These are phyloP conservation scores for Heliangelus exortis DNA, from an alignment of 2,797 vertebrate genomes.

Conservation along the genomic window DNA sequence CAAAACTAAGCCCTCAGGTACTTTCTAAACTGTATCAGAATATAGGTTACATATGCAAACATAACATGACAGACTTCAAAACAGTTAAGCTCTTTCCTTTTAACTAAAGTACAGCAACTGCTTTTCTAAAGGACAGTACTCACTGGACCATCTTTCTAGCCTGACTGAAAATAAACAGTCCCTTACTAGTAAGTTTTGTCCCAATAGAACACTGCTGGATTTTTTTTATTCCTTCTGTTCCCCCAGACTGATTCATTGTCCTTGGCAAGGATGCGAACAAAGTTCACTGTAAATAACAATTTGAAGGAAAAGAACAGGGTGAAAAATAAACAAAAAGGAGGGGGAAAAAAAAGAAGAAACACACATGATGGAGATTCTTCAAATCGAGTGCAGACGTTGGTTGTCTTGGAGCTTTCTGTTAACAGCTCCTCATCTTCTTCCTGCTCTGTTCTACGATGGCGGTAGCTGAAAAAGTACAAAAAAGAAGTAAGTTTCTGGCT, in stretches of 20 bases:
- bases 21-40: neutral
- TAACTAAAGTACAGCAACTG: neutral
- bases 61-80: neutral
- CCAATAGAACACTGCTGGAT: accelerated
- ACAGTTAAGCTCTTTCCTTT: neutral
- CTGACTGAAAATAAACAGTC: neutral
- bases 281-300: neutral
- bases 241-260: neutral
- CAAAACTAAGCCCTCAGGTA: neutral
- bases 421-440: conserved; percentile 97
- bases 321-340: neutral
- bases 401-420: conserved; percentile 94
- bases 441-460: conserved; percentile 96
- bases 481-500: neutral
- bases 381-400: conserved; percentile 96
- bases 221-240: neutral
- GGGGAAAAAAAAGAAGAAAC: conserved; percentile 37
- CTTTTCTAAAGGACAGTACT: neutral
- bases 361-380: conserved; percentile 96
- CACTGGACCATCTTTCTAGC: neutral
- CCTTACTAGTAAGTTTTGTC: neutral
- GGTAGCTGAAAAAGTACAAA: conserved; percentile 81
- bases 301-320: neutral
- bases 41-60: neutral
- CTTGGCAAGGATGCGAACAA: neutral